These are phyloP conservation scores for Catharus ustulatus DNA, from an alignment of 2,797 vertebrate genomes.

Conservation along the genomic window DNA sequence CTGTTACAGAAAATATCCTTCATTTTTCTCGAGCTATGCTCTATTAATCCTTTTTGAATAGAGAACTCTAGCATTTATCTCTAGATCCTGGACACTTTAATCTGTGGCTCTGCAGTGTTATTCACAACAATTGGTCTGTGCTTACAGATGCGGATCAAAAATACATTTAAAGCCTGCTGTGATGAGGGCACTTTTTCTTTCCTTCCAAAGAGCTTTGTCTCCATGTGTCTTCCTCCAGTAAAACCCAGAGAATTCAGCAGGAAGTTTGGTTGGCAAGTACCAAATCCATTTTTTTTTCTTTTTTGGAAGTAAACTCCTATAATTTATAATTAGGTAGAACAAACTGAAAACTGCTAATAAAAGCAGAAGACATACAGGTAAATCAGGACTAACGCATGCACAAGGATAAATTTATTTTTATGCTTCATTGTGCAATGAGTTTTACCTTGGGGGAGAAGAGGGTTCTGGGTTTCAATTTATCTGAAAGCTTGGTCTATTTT, in stretches of 20 bases:
- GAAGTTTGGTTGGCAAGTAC: neutral
- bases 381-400: neutral
- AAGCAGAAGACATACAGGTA: neutral
- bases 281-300: rapidly evolving
- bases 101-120: neutral
- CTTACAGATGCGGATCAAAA: neutral
- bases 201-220: neutral
- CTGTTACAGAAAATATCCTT: neutral
- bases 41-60: neutral
- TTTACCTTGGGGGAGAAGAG: neutral
- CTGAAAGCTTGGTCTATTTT: neutral
- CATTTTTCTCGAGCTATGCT: neutral
- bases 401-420: neutral
- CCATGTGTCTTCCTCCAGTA: neutral
- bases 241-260: neutral
- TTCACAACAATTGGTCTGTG: neutral
- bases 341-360: neutral
- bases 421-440: neutral
- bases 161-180: neutral
- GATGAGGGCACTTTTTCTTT: neutral
- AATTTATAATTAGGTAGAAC: neutral
- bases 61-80: neutral
- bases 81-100: neutral
- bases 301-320: neutral
- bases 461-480: neutral